phyloP scores from a whole-genome alignment of 37 sponge, comb jelly and placozoan genomes.

The Eunapius fragilis region DNA sequence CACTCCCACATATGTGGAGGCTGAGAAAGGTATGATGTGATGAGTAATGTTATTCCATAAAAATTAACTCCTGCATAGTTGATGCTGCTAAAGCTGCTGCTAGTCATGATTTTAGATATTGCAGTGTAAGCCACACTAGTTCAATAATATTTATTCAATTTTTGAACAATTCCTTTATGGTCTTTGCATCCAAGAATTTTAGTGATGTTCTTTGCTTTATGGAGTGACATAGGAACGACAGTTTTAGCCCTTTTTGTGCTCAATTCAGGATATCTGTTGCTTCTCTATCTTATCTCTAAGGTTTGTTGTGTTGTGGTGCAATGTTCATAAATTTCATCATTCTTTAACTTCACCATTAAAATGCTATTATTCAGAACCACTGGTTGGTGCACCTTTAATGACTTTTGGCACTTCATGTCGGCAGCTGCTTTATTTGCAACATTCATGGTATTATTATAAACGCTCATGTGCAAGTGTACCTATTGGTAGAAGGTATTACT shows the following conservation, averaged over 20 bases:
- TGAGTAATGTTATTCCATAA: background rate
- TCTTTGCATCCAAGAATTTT: background rate
- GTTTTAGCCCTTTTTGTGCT: background rate
- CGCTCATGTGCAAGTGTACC: too few species aligned
- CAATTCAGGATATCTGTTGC: background rate
- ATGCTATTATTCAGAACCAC: background rate
- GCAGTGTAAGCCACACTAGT: background rate
- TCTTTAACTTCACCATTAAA: too few species aligned
- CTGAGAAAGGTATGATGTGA: background rate
- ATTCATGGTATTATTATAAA: constrained; percentile 69
- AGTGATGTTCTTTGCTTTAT: background rate
- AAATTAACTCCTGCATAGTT: background rate
- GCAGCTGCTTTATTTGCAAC: constrained; percentile 71
- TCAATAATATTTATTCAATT: background rate
- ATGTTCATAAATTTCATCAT: background rate
- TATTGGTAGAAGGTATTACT: too few species aligned
- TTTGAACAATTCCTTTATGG: background rate
- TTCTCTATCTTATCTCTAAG: background rate
- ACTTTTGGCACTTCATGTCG: constrained; percentile 83
- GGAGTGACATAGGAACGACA: background rate
- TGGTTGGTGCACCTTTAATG: constrained; percentile 19
- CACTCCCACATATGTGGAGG: background rate
- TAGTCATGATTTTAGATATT: background rate
- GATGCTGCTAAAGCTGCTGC: background rate
- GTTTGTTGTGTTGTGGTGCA: background rate